Conservation (phyloP, 2,797 vertebrate genomes). For the Hippoglossus hippoglossus region DNA sequence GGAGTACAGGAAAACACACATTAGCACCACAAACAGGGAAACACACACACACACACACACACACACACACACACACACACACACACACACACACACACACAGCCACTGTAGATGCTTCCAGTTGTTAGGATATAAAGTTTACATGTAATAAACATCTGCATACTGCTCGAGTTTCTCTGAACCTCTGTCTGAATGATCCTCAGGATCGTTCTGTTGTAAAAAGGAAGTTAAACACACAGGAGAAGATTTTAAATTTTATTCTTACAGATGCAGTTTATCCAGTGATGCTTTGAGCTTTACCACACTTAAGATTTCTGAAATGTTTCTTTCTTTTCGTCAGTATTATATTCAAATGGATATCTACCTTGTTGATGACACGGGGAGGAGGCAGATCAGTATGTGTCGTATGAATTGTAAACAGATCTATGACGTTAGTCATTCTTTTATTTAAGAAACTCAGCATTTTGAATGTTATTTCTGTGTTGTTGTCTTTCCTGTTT, state of each 20-base stretch:
- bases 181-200: too few relatives aligned
- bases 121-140: constrained; percentile 74
- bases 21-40: not conserved
- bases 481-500: constrained; percentile 24
- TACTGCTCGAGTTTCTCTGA: constrained; percentile 15
- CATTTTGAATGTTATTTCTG: constrained; percentile 68
- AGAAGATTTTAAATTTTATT: constrained; percentile 48
- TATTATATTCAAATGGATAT: constrained; percentile 51
- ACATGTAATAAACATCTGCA: constrained; percentile 61
- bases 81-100: constrained; percentile 41
- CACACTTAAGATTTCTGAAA: constrained; percentile 1
- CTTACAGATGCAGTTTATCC: constrained; percentile 42
- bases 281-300: constrained; percentile 43
- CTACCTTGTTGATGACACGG: not conserved
- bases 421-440: constrained; percentile 10
- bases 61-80: constrained; percentile 29
- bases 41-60: constrained; percentile 21
- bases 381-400: constrained; percentile 20
- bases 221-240: constrained; percentile 29
- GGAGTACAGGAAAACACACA: not conserved
- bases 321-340: constrained; percentile 33
- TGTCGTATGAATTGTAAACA: constrained; percentile 55
- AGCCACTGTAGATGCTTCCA: constrained; percentile 76
- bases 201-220: constrained; percentile 5
- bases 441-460: constrained; percentile 52